Percentiles rank a stretch among this genome's conserved stretches.
These are phyloP conservation scores for Anoncus sp. DNA, from an alignment of 2,888 invertebrate species.

Conservation along the genomic window DNA sequence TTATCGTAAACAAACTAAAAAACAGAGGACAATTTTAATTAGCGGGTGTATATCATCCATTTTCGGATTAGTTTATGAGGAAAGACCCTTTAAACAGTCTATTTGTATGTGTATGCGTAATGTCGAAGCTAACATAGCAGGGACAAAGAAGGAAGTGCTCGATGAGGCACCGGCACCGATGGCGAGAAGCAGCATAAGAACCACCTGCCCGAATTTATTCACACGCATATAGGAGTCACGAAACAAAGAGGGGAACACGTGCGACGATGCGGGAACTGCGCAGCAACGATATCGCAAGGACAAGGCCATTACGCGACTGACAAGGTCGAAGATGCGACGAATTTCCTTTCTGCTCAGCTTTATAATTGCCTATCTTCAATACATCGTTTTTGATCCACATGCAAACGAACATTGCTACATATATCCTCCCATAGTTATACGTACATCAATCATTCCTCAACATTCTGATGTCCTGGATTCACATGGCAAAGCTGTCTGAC, in stretches of 20 bases:
- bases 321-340: conserved; percentile 56
- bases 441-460: too few relatives aligned
- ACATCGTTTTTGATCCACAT: conserved; percentile 24
- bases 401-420: not conserved
- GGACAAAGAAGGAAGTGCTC: conserved; percentile 49
- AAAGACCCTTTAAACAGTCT: conserved; percentile 34
- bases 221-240: conserved; percentile 52
- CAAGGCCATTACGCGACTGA: conserved; percentile 49
- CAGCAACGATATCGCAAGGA: conserved; percentile 54
- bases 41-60: not conserved
- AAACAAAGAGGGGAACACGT: conserved; percentile 30
- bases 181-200: conserved; percentile 34
- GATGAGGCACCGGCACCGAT: conserved; percentile 27
- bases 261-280: conserved; percentile 55
- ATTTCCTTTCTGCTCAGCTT: conserved; percentile 52
- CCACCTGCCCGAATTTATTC: conserved; percentile 62
- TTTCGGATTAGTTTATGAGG: conserved; percentile 10
- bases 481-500: too few relatives aligned
- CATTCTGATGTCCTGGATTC: too few relatives aligned
- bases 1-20: not conserved
- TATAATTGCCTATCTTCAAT: conserved; percentile 24
- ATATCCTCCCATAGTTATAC: not conserved
- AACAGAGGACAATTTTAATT: not conserved
- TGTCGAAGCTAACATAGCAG: conserved; percentile 1
- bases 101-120: conserved; percentile 35